Conservation (phyloP, 1,140 invertebrate genomes). For the Mycetomoellerius zeteki region DNA sequence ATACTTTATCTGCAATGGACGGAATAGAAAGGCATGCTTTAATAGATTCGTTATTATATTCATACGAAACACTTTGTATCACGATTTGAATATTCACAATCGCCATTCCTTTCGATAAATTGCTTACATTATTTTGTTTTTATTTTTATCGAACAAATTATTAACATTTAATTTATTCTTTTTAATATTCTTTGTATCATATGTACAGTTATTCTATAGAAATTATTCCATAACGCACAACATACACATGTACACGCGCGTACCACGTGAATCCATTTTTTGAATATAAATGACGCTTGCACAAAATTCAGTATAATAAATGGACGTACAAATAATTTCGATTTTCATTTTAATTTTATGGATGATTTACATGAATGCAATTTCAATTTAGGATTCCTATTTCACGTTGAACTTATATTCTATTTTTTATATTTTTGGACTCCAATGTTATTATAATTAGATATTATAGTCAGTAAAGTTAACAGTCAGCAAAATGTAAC, state of each 20-base stretch:
- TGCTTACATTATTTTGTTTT: slow-evolving; percentile 51
- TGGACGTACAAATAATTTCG: slow-evolving; percentile 14
- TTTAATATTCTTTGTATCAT: slow-evolving; percentile 15
- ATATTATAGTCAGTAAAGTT: not conserved
- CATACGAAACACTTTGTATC: slow-evolving; percentile 24
- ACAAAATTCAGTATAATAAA: not conserved
- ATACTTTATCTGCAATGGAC: not conserved
- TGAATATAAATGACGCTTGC: slow-evolving; percentile 18
- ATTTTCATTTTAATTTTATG: slow-evolving; percentile 14
- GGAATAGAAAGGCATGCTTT: not conserved
- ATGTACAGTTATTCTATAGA: not conserved
- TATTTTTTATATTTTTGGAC: not conserved
- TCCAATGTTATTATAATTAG: not conserved
- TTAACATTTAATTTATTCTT: slow-evolving; percentile 42
- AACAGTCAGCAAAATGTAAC: not conserved
- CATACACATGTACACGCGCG: not conserved
- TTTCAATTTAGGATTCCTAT: not conserved
- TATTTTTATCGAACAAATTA: slow-evolving; percentile 16
- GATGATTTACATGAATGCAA: slow-evolving; percentile 23
- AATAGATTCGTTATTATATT: slow-evolving; percentile 32
- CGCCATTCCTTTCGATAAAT: slow-evolving; percentile 31
- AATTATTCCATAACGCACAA: slow-evolving; percentile 6
- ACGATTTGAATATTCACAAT: slow-evolving; percentile 32
- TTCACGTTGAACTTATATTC: not conserved
- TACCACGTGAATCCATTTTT: not conserved